These are phyloP conservation scores for Porites australiensis DNA, from an alignment of 64 coral and sea anemone genomes.

Conservation along the genomic window DNA sequence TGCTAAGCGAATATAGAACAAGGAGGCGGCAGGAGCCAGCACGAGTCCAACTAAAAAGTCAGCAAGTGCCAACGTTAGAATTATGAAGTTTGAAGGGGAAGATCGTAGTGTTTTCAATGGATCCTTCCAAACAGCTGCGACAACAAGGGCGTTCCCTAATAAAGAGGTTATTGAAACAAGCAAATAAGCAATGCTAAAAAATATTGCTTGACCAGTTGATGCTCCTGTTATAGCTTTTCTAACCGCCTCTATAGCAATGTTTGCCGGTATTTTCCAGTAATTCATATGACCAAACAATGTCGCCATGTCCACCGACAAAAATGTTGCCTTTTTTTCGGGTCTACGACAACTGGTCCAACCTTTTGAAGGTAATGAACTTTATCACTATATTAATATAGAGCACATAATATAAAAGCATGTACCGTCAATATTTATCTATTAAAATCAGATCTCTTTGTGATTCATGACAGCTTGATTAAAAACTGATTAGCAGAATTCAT, in stretches of 20 bases:
- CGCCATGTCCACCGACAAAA: background rate
- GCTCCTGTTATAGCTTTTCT: background rate
- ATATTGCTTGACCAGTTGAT: background rate
- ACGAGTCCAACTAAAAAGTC: conserved; percentile 12
- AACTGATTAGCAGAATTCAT: no score
- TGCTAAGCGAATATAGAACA: background rate
- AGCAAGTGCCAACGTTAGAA: background rate
- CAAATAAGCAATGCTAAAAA: background rate
- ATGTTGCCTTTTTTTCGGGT: no score
- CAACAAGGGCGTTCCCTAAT: conserved; percentile 30
- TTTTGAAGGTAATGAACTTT: no score
- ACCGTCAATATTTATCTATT: no score
- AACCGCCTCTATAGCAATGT: background rate
- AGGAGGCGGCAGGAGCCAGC: background rate
- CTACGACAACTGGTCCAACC: no score
- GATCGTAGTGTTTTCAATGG: conserved; percentile 2
- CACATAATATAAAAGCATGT: no score
- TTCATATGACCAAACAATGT: background rate
- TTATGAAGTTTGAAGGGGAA: conserved; percentile 4
- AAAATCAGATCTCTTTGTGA: no score
- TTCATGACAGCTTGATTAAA: no score
- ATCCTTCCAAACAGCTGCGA: conserved; percentile 39
- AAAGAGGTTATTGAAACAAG: background rate
- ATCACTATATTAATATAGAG: no score
- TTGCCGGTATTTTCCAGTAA: background rate